These are phyloP conservation scores for Armadillidium nasatum DNA, from an alignment of 1,140 invertebrate genomes.

Conservation along the genomic window DNA sequence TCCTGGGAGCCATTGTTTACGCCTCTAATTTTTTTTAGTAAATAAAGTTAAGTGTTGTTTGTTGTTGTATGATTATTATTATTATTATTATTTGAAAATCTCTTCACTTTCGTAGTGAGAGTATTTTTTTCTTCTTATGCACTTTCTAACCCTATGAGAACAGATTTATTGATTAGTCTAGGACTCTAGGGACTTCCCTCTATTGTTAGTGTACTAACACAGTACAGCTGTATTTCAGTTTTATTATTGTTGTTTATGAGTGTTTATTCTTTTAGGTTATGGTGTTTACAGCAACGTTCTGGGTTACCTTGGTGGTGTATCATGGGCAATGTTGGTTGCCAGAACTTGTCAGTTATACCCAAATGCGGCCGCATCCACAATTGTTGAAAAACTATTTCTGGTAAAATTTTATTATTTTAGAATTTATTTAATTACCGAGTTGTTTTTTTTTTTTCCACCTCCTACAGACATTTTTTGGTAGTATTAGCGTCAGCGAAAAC, in stretches of 20 bases:
- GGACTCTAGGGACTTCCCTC: too few relatives aligned
- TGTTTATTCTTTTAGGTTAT: constrained; percentile 60
- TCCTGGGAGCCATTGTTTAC: constrained; percentile 93
- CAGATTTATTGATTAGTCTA: too few relatives aligned
- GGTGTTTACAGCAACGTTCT: constrained; percentile 97
- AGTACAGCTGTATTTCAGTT: too few relatives aligned
- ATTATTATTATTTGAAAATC: neutral
- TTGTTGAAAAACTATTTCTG: constrained; percentile 97
- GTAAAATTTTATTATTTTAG: constrained; percentile 56
- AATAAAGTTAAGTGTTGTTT: constrained; percentile 75
- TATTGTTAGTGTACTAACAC: too few relatives aligned
- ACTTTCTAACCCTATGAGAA: too few relatives aligned
- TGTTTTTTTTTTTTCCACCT: constrained; percentile 40
- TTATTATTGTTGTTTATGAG: too few relatives aligned
- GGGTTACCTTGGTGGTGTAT: constrained; percentile 96
- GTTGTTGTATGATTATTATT: constrained; percentile 21
- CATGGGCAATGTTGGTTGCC: constrained; percentile 99
- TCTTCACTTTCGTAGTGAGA: too few relatives aligned
- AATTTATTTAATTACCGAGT: constrained; percentile 38
- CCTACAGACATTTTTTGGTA: constrained; percentile 80
- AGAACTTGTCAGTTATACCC: constrained; percentile 97
- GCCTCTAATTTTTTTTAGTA: constrained; percentile 85
- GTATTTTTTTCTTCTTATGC: too few relatives aligned
- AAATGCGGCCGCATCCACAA: constrained; percentile 86
- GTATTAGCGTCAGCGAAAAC: constrained; percentile 72